These are phyloP conservation scores for Timema podura DNA, from an alignment of 2,888 invertebrate species.

Conservation along the genomic window DNA sequence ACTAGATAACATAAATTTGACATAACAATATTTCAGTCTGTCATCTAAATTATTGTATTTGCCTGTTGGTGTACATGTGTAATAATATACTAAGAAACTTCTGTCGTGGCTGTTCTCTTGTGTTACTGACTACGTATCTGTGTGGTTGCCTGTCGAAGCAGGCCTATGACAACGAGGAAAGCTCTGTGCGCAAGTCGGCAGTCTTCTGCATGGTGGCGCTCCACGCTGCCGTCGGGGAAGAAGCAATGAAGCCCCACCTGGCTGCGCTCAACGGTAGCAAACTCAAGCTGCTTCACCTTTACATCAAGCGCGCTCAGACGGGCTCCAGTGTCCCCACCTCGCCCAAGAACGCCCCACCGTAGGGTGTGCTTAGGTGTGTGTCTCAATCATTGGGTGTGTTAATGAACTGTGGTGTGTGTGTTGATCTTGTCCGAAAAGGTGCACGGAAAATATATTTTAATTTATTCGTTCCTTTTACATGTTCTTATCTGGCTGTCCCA, in stretches of 20 bases:
- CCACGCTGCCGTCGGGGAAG: constrained; percentile 85
- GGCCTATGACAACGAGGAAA: constrained; percentile 89
- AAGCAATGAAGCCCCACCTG: constrained; percentile 75
- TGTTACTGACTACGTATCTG: not conserved
- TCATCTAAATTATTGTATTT: too few relatives aligned
- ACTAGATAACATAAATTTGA: too few relatives aligned
- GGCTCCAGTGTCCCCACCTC: constrained; percentile 36
- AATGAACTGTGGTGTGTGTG: not conserved
- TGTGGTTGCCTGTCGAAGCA: constrained; percentile 44
- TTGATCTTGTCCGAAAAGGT: too few relatives aligned
- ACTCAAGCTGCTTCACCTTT: constrained; percentile 75
- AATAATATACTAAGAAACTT: too few relatives aligned
- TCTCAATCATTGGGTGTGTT: not conserved
- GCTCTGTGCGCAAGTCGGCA: constrained; percentile 90
- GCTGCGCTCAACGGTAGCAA: constrained; percentile 83
- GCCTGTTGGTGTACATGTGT: too few relatives aligned
- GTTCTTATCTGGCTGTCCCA: too few relatives aligned
- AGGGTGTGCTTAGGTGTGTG: not conserved
- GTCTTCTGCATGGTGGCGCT: constrained; percentile 97
- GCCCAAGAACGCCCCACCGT: constrained; percentile 33
- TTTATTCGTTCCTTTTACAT: too few relatives aligned
- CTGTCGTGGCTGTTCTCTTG: too few relatives aligned
- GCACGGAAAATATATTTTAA: too few relatives aligned
- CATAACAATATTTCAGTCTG: too few relatives aligned
- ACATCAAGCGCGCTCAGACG: constrained; percentile 61